Evolutionary conservation across 1,140 invertebrate species (phyloP).

Genomic region (Cherax quadricarinatus): DNA sequence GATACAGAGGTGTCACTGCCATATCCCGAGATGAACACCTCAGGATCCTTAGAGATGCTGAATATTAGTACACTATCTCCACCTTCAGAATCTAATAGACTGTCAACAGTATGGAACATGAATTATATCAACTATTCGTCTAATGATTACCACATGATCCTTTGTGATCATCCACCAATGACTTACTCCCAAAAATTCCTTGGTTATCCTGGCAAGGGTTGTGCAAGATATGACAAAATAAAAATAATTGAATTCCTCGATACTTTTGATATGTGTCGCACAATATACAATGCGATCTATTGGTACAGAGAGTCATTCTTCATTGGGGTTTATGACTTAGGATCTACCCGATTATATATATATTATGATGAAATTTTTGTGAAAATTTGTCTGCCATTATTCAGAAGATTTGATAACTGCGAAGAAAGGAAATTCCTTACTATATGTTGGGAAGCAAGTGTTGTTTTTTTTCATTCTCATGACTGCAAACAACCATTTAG

Average conservation of each 20-base stretch:
- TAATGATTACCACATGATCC: background rate
- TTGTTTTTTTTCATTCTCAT: slow-evolving; percentile 23
- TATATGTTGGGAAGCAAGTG: slow-evolving; percentile 15
- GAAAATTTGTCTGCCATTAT: slow-evolving; percentile 26
- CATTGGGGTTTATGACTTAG: background rate
- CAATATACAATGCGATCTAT: background rate
- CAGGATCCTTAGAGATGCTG: no score
- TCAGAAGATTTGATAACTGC: slow-evolving; percentile 31
- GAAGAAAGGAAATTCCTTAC: slow-evolving; percentile 45
- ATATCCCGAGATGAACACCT: no score
- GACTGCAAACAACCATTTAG: background rate
- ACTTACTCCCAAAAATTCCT: background rate
- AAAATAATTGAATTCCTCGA: background rate
- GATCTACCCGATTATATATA: background rate
- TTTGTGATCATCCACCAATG: slow-evolving; percentile 32
- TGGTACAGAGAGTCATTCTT: background rate
- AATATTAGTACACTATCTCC: no score
- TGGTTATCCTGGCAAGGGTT: background rate
- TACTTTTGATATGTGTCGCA: background rate
- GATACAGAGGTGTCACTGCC: no score
- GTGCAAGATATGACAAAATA: background rate
- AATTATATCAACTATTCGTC: no score
- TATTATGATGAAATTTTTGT: slow-evolving; percentile 1
- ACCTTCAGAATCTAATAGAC: no score
- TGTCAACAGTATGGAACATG: no score